A percentile compares a stretch with the other conserved stretches of the same genome.
These are phyloP conservation scores for Nasonovia ribisnigri DNA, from an alignment of 2,888 invertebrate genomes.

Conservation along the genomic window DNA sequence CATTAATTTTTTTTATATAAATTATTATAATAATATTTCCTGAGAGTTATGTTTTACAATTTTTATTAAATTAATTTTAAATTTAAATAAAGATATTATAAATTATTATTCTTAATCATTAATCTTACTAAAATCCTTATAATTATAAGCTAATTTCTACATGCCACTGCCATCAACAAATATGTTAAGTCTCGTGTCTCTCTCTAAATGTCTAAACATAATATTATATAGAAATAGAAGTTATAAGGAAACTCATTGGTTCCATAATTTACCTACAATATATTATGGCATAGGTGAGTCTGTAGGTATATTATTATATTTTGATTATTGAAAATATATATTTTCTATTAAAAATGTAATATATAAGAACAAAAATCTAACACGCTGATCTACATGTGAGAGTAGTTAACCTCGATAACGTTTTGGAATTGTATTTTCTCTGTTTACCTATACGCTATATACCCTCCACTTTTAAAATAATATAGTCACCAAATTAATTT, in stretches of 20 bases:
- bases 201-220: not conserved
- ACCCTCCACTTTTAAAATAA: no score
- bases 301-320: not conserved
- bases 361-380: no score
- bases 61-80: conserved; percentile 15
- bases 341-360: no score
- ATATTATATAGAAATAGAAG: not conserved
- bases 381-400: no score
- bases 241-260: not conserved
- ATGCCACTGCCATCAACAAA: not conserved
- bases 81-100: conserved; percentile 35
- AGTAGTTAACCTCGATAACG: no score
- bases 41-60: conserved; percentile 40
- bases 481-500: no score
- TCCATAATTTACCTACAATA: no score
- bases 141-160: not conserved
- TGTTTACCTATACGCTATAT: no score
- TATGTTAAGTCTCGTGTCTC: not conserved
- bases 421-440: no score
- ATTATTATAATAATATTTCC: conserved; percentile 33
- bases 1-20: not conserved
- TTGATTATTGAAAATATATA: no score
- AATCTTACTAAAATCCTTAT: not conserved
- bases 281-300: no score
- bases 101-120: not conserved